Percentiles rank a stretch among this genome's conserved stretches.
phyloP scores from a whole-genome alignment of 1,140 invertebrate species.

The Teleogryllus occipitalis region DNA sequence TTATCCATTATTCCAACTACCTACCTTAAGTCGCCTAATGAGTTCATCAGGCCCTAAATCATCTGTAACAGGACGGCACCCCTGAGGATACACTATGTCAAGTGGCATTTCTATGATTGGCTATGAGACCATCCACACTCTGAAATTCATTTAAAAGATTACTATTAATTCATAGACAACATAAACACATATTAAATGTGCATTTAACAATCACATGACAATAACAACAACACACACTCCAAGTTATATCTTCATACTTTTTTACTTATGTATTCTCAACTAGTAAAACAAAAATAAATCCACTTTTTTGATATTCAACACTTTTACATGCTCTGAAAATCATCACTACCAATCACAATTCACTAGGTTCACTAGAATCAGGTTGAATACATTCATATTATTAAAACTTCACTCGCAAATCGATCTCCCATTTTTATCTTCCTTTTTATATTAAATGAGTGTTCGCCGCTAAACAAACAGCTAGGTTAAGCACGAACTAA shows the following conservation, averaged over 20 bases:
- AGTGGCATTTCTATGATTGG: constrained; percentile 29
- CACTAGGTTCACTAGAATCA: too few species aligned
- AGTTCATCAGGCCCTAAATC: constrained; percentile 92
- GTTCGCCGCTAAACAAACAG: background rate
- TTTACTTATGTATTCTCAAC: background rate
- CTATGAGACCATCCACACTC: constrained; percentile 21
- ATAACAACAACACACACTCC: too few species aligned
- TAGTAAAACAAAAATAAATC: background rate
- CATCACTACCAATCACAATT: background rate
- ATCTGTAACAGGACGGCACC: constrained; percentile 80
- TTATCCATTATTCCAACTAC: background rate
- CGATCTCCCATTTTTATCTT: too few species aligned
- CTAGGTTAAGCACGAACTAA: background rate
- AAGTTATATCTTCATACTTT: background rate
- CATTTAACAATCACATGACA: too few species aligned
- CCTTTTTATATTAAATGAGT: background rate
- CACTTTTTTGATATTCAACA: background rate
- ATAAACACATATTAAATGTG: too few species aligned
- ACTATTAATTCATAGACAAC: too few species aligned
- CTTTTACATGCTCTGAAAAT: too few species aligned
- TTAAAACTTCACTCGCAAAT: too few species aligned
- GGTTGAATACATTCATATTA: too few species aligned
- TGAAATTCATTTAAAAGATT: background rate
- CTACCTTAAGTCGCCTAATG: constrained; percentile 83
- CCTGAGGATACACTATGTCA: constrained; percentile 78